A percentile compares a stretch with the other conserved stretches of the same genome.
These are phyloP conservation scores for Willowsia nigromaculata DNA, from an alignment of 2,888 invertebrate genomes.

Conservation along the genomic window DNA sequence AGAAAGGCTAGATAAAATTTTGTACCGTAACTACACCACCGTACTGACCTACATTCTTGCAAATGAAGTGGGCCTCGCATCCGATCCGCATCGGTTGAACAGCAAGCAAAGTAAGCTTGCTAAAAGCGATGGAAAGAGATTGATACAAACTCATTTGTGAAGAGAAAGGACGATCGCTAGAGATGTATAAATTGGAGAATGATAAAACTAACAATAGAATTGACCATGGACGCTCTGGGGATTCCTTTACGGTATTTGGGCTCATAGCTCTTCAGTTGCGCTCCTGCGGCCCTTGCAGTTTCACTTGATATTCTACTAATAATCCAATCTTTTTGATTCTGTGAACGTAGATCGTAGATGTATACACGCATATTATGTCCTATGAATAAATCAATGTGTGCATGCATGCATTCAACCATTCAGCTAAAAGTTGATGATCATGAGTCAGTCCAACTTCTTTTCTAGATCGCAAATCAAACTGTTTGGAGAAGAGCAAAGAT, in stretches of 20 bases:
- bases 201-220: background rate
- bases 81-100: background rate
- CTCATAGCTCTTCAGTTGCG: background rate
- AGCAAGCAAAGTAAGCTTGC: background rate
- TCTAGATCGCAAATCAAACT: background rate
- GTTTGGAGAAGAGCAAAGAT: background rate
- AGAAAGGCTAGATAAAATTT: background rate
- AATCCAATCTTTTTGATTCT: background rate
- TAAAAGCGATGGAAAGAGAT: background rate
- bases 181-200: background rate
- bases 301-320: too few species aligned
- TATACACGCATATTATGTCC: background rate
- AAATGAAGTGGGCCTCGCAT: background rate
- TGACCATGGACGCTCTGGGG: slow-evolving; percentile 25
- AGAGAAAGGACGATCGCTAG: background rate
- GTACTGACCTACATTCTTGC: background rate
- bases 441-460: background rate
- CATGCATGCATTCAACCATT: background rate
- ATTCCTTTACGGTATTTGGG: background rate
- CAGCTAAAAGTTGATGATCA: background rate
- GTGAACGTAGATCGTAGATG: too few species aligned
- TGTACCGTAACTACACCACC: background rate
- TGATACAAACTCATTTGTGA: background rate
- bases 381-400: background rate
- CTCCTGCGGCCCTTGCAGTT: too few species aligned